These are phyloP conservation scores for Pardalotus punctatus DNA, from an alignment of 2,113 vertebrate genomes.

Conservation along the genomic window DNA sequence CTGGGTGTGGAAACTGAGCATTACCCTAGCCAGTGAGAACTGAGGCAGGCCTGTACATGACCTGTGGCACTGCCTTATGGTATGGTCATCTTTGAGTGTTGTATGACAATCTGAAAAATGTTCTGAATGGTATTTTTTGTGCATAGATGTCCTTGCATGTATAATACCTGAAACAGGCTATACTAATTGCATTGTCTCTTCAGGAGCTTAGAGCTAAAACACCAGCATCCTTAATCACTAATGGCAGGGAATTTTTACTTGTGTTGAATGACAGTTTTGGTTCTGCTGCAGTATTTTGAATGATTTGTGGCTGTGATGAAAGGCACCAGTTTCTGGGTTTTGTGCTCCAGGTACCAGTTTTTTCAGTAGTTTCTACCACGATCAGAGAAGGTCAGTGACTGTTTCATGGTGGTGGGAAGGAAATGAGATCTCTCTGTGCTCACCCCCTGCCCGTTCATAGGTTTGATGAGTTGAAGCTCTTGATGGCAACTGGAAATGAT, in stretches of 20 bases:
- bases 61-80: fast-evolving
- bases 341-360: background rate
- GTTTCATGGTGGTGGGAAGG: background rate
- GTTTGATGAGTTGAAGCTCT: background rate
- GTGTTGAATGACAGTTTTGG: background rate
- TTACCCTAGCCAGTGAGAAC: background rate
- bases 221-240: background rate
- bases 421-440: background rate
- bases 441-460: background rate
- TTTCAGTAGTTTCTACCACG: background rate
- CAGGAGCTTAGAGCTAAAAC: background rate
- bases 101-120: background rate
- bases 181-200: background rate
- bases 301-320: background rate
- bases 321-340: background rate
- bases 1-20: background rate
- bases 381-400: background rate
- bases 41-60: background rate
- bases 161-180: background rate
- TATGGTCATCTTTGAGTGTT: fast-evolving
- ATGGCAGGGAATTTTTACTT: background rate
- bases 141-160: background rate
- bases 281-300: background rate
- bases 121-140: background rate
- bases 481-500: background rate